Percentiles rank a stretch among this genome's conserved stretches.
phyloP scores from a whole-genome alignment of 2,888 invertebrate genomes.

The Cartodere bifasciata region DNA sequence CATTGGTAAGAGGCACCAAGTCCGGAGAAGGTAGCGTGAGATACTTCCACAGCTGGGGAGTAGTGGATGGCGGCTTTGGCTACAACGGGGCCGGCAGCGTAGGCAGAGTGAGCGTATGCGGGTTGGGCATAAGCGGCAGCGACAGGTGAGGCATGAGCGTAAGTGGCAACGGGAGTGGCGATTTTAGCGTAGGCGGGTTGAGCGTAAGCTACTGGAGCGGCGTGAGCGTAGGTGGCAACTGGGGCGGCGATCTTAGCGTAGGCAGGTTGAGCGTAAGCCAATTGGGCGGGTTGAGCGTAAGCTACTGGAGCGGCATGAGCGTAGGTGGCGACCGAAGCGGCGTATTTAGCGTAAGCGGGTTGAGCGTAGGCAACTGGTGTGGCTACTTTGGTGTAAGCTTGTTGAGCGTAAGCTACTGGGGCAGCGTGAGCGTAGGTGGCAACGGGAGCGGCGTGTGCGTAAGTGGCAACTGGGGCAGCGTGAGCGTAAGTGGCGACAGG shows the following conservation, averaged over 20 bases:
- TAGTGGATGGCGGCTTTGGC: constrained; percentile 34
- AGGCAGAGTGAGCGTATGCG: too few species aligned
- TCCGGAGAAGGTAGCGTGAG: constrained; percentile 52
- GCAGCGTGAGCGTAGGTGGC: constrained; percentile 24
- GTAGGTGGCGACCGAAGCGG: constrained; percentile 28
- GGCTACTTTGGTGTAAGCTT: constrained; percentile 12
- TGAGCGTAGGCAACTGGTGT: constrained; percentile 29
- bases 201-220: constrained; percentile 22
- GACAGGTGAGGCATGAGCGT: constrained; percentile 25
- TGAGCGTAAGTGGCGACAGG: constrained; percentile 32
- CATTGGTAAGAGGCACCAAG: constrained; percentile 51
- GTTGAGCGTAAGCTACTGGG: constrained; percentile 24
- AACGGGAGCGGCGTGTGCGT: constrained; percentile 23
- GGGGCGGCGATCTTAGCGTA: constrained; percentile 29
- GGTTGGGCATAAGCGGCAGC: constrained; percentile 13
- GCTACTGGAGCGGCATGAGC: constrained; percentile 26
- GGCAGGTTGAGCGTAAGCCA: too few species aligned
- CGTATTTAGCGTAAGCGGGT: constrained; percentile 28
- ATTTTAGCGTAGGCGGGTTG: constrained; percentile 16
- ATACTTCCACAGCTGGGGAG: constrained; percentile 48
- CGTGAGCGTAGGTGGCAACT: constrained; percentile 25
- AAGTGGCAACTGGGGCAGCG: constrained; percentile 26
- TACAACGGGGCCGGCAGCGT: constrained; percentile 23
- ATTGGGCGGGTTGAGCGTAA: constrained; percentile 14
- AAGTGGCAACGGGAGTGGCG: too few species aligned